A percentile compares a stretch with the other conserved stretches of the same genome.
Evolutionary conservation across 2,113 vertebrate species (phyloP).

Genomic region (Zosterops hypoxanthus): DNA sequence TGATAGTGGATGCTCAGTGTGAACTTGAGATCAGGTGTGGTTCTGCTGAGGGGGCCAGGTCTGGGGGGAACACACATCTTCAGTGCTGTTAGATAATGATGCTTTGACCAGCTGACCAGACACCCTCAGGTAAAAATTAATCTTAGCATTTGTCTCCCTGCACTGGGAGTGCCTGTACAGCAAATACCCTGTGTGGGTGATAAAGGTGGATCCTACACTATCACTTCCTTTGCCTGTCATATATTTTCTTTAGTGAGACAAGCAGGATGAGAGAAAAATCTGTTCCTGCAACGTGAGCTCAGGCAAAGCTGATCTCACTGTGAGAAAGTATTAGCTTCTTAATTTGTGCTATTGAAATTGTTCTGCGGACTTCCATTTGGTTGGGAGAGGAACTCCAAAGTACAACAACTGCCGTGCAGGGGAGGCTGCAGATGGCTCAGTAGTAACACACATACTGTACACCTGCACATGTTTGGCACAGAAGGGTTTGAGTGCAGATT

Average conservation of each 20-base stretch:
- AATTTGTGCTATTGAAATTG: constrained; percentile 50
- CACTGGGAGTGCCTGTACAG: background rate
- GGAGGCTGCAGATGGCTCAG: constrained; percentile 41
- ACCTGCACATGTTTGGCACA: constrained; percentile 54
- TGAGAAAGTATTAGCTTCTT: constrained; percentile 57
- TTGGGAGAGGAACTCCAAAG: constrained; percentile 20
- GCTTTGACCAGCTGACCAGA: background rate
- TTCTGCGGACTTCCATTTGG: constrained; percentile 48
- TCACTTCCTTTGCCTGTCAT: background rate
- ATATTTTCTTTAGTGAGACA: background rate
- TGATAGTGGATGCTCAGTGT: background rate
- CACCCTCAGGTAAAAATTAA: background rate
- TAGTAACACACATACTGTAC: constrained; percentile 34
- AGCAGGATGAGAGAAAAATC: constrained; percentile 7
- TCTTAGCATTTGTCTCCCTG: background rate
- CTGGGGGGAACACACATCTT: background rate
- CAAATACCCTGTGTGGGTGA: background rate
- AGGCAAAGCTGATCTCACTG: constrained; percentile 36
- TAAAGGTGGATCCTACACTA: background rate
- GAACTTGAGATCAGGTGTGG: background rate
- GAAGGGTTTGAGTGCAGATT: constrained; percentile 50
- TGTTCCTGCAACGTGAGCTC: constrained; percentile 53
- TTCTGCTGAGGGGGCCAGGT: background rate
- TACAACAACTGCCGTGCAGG: constrained; percentile 10
- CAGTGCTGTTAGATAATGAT: background rate